Percentiles rank a stretch among this genome's conserved stretches.
Conservation (phyloP, 2,113 vertebrate species). For the Aptenodytes forsteri region DNA sequence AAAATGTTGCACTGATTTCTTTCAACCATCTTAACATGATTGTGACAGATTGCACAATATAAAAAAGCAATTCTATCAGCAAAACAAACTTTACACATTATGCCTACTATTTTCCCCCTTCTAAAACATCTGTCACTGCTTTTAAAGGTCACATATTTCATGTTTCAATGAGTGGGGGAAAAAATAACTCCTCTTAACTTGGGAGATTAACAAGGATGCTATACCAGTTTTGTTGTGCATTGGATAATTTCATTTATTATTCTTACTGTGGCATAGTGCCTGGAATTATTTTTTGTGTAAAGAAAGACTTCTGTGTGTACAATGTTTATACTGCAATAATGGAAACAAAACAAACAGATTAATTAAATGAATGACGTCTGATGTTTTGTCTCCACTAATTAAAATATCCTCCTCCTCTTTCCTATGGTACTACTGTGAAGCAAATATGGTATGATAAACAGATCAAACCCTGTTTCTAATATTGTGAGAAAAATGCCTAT, state of each 20-base stretch:
- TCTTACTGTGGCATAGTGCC: not conserved
- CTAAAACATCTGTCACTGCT: constrained; percentile 25
- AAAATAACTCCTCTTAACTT: not conserved
- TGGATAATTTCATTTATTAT: constrained; percentile 12
- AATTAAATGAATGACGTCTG: not conserved
- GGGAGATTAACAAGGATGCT: constrained; percentile 2
- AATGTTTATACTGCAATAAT: not conserved
- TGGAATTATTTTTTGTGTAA: not conserved
- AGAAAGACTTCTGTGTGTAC: not conserved
- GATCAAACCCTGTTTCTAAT: not conserved
- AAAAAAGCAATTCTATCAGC: constrained; percentile 42
- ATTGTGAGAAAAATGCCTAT: not conserved
- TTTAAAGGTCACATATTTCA: constrained; percentile 56
- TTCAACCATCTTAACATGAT: not conserved
- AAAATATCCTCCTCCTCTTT: not conserved
- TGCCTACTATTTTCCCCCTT: not conserved
- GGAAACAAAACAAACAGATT: not conserved
- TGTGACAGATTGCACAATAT: constrained; percentile 35
- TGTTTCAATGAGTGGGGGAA: not conserved
- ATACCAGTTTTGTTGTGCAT: not conserved
- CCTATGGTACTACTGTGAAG: not conserved
- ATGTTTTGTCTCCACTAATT: not conserved
- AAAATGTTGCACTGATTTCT: not conserved
- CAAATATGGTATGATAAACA: not conserved
- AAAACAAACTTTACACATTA: constrained; percentile 26